phyloP scores from a whole-genome alignment of 2,113 vertebrate species.

The Tetrax tetrax region DNA sequence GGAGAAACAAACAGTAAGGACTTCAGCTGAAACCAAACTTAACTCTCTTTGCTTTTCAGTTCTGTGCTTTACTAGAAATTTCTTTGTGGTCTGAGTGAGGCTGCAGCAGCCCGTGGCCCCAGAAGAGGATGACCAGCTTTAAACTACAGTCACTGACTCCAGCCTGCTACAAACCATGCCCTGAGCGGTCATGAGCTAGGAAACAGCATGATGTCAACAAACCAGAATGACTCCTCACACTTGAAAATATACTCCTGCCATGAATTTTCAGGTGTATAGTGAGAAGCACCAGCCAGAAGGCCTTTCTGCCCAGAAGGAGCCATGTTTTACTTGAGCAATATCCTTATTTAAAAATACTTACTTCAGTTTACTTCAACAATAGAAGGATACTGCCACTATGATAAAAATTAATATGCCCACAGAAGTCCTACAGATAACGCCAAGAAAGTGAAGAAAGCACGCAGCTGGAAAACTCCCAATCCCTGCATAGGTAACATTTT shows the following conservation, averaged over 20 bases:
- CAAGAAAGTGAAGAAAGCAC: neutral
- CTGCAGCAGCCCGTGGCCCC: neutral
- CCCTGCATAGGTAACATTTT: neutral
- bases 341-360: neutral
- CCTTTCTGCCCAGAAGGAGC: neutral
- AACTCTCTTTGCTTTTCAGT: neutral
- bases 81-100: neutral
- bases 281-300: neutral
- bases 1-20: neutral
- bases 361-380: neutral
- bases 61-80: neutral
- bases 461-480: neutral
- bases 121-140: neutral
- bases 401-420: neutral
- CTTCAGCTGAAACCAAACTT: neutral
- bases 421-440: neutral
- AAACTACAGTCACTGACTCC: neutral
- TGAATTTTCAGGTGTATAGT: neutral
- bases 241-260: neutral
- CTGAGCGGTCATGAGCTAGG: neutral
- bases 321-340: neutral
- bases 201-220: neutral
- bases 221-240: neutral
- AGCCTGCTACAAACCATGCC: neutral
- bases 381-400: neutral